A percentile compares a stretch with the other conserved stretches of the same genome.
phyloP scores from a whole-genome alignment of 1,140 invertebrate genomes.

The Diachasmimorpha longicaudata region DNA sequence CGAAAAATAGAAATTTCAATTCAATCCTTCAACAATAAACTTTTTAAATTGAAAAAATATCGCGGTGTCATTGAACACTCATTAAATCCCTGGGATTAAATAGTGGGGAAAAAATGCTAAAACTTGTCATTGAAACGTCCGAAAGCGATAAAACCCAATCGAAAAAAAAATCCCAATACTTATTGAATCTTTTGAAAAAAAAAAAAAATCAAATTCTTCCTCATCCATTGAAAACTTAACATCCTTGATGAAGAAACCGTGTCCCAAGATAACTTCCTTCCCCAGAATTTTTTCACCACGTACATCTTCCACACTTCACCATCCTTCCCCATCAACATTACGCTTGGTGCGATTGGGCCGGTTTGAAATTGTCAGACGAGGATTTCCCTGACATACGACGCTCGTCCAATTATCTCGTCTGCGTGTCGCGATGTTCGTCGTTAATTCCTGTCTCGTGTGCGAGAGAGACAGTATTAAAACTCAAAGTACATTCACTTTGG shows the following conservation, averaged over 20 bases:
- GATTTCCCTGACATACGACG: constrained; percentile 19
- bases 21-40: no score
- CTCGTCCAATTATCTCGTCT: constrained; percentile 42
- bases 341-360: background rate
- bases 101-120: no score
- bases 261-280: background rate
- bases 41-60: no score
- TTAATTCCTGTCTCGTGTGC: constrained; percentile 32
- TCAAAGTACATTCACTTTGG: constrained; percentile 8
- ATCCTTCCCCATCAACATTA: background rate
- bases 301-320: background rate
- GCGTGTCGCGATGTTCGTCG: constrained; percentile 39
- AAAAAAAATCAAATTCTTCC: no score
- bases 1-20: no score
- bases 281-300: background rate
- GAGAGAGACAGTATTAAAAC: background rate
- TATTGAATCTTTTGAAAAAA: no score
- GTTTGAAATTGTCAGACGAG: background rate
- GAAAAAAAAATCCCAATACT: no score
- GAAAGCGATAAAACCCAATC: no score
- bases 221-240: no score
- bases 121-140: no score
- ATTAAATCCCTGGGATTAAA: no score
- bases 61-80: no score
- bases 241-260: background rate